A percentile compares a stretch with the other conserved stretches of the same genome.
phyloP scores from a whole-genome alignment of 2,888 invertebrate species.

The Platycheirus rosarum region DNA sequence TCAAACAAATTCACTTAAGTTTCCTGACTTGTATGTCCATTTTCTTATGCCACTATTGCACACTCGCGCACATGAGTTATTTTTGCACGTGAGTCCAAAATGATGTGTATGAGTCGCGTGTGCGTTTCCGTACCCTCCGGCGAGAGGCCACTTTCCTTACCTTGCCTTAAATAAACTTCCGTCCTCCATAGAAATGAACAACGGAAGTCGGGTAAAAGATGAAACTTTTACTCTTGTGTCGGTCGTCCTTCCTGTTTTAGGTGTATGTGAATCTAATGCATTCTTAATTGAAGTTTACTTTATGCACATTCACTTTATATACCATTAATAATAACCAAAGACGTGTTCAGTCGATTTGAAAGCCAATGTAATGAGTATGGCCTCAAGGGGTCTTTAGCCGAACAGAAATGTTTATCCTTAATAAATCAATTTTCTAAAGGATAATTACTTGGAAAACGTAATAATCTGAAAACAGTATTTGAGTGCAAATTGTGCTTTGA shows the following conservation, averaged over 20 bases:
- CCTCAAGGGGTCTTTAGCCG: conserved; percentile 40
- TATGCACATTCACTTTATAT: too few relatives aligned
- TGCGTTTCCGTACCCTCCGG: too few relatives aligned
- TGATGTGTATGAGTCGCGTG: too few relatives aligned
- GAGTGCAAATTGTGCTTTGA: conserved; percentile 22
- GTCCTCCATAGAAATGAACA: not conserved
- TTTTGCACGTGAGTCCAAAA: too few relatives aligned
- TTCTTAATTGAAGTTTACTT: conserved; percentile 66
- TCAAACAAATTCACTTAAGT: too few relatives aligned
- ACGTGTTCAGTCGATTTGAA: conserved; percentile 15
- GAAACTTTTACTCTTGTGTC: conserved; percentile 18
- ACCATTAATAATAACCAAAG: conserved; percentile 43
- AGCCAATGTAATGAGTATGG: conserved; percentile 35
- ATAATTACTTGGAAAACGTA: conserved; percentile 51
- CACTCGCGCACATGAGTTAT: too few relatives aligned
- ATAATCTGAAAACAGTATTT: not conserved
- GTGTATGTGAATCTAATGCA: conserved; percentile 49
- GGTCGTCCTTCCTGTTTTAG: conserved; percentile 18
- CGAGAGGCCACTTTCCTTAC: too few relatives aligned
- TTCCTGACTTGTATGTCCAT: too few relatives aligned
- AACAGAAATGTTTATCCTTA: conserved; percentile 58
- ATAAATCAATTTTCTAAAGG: conserved; percentile 67
- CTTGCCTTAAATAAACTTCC: conserved; percentile 54
- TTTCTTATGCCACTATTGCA: too few relatives aligned
- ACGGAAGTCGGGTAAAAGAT: not conserved